phyloP scores from a whole-genome alignment of 2,888 invertebrate species.

The Athalia circularis region DNA sequence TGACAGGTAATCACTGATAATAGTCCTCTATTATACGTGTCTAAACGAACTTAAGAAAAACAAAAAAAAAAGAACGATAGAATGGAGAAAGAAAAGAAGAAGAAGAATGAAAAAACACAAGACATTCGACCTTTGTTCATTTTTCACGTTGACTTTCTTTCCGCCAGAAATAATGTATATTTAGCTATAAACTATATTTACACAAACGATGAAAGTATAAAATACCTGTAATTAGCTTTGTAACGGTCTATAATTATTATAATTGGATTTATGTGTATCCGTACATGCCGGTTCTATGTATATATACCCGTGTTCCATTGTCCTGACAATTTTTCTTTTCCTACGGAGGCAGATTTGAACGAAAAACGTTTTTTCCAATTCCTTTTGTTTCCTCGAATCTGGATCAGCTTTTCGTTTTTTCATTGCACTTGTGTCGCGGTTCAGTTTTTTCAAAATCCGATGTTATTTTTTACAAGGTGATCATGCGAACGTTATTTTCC shows the following conservation, averaged over 20 bases:
- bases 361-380: too few species aligned
- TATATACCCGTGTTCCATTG: neutral
- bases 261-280: neutral
- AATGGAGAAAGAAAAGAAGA: too few species aligned
- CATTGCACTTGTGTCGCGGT: too few species aligned
- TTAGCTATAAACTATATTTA: neutral
- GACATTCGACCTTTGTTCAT: neutral
- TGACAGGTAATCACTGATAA: neutral
- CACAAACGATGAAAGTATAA: conserved; percentile 9
- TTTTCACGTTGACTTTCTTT: neutral
- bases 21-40: neutral
- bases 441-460: too few species aligned
- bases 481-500: too few species aligned
- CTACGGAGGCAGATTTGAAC: neutral
- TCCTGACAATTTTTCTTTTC: neutral
- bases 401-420: too few species aligned
- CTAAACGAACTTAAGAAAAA: too few species aligned
- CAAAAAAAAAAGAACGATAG: too few species aligned
- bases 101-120: neutral
- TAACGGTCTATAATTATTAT: conserved; percentile 8
- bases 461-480: too few species aligned
- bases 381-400: too few species aligned
- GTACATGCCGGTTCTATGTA: neutral
- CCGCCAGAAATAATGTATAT: too few species aligned
- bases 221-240: neutral